Evolutionary conservation across 53 echinoderm and acorn worm species (phyloP).

Genomic region (Luidia sarsii): DNA sequence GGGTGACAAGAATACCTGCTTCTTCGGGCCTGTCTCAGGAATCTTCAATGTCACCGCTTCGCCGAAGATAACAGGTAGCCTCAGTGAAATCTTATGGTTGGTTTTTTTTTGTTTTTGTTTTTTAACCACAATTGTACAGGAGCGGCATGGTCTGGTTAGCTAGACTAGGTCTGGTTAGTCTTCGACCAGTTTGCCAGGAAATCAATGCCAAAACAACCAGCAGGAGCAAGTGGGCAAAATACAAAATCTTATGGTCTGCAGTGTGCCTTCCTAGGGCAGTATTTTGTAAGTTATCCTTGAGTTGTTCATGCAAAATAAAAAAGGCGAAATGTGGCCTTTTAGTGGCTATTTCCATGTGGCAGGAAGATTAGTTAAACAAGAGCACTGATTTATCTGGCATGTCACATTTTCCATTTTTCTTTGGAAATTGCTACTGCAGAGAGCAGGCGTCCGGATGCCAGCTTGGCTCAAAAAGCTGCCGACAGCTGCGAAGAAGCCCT

Average conservation of each 20-base stretch:
- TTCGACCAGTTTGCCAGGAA: not conserved
- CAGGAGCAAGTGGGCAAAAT: too few relatives aligned
- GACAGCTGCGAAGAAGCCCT: not conserved
- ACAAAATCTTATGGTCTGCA: too few relatives aligned
- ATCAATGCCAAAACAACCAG: not conserved
- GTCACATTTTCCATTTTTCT: too few relatives aligned
- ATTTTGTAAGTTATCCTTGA: too few relatives aligned
- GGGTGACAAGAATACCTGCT: not conserved
- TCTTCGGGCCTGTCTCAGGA: not conserved
- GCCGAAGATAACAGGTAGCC: not conserved
- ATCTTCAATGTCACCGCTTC: slow-evolving; percentile 5
- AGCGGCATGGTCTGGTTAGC: not conserved
- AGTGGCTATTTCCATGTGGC: too few relatives aligned
- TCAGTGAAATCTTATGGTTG: too few relatives aligned
- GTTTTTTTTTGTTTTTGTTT: not conserved
- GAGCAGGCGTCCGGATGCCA: not conserved
- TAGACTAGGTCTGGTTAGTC: not conserved
- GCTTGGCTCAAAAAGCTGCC: not conserved
- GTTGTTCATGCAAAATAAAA: too few relatives aligned
- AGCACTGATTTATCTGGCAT: too few relatives aligned
- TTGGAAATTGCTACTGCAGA: too few relatives aligned
- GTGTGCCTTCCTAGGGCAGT: too few relatives aligned
- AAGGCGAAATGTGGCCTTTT: too few relatives aligned
- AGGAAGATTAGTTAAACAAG: too few relatives aligned
- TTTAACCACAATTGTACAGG: not conserved